A percentile compares a stretch with the other conserved stretches of the same genome.
These are phyloP conservation scores for Myathropa florea DNA, from an alignment of 2,888 invertebrate genomes.

Conservation along the genomic window DNA sequence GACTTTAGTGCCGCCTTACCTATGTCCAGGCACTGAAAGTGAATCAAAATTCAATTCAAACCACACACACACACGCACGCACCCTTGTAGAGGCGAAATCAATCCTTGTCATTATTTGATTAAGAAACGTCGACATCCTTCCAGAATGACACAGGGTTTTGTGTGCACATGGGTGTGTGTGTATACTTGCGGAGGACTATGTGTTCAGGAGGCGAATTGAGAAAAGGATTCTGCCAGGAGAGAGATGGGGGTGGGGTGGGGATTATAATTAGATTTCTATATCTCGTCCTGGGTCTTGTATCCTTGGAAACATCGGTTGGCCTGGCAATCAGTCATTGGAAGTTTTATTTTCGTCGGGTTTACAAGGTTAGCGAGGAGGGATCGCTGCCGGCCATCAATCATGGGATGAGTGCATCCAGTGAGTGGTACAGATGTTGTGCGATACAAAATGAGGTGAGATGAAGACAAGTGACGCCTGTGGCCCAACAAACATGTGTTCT, in stretches of 20 bases:
- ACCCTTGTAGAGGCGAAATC: constrained; percentile 30
- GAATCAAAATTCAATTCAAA: not conserved
- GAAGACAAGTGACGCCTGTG: too few relatives aligned
- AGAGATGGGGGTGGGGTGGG: not conserved
- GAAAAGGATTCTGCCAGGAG: not conserved
- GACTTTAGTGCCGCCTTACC: not conserved
- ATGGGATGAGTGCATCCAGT: not conserved
- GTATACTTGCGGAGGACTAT: not conserved
- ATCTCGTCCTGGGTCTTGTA: not conserved
- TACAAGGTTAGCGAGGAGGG: not conserved
- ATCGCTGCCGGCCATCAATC: not conserved
- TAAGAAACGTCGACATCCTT: constrained; percentile 51
- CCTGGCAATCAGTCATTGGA: not conserved
- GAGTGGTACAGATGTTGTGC: not conserved
- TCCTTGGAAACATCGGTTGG: not conserved
- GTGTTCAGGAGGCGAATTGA: not conserved
- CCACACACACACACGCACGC: not conserved
- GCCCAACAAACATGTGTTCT: too few relatives aligned
- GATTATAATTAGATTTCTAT: not conserved
- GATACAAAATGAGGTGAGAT: too few relatives aligned
- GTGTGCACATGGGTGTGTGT: not conserved
- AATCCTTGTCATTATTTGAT: constrained; percentile 65
- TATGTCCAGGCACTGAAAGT: not conserved
- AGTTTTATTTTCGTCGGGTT: constrained; percentile 3
- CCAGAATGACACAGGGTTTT: not conserved